A percentile compares a stretch with the other conserved stretches of the same genome.
phyloP scores from a whole-genome alignment of 2,113 vertebrate genomes.

The Mesembrinibis cayennensis region DNA sequence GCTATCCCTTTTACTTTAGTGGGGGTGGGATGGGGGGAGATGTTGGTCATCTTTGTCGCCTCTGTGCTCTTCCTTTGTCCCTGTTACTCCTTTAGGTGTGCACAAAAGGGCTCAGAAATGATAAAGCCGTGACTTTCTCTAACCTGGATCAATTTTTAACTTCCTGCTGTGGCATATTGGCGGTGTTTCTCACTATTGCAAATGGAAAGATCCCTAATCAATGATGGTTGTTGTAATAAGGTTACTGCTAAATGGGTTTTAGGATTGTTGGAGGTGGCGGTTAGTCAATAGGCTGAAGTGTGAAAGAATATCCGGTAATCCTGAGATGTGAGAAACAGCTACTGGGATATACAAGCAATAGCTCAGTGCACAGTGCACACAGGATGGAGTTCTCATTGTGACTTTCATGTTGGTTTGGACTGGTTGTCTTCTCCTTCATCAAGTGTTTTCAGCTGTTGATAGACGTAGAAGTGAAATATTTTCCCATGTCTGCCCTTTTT shows the following conservation, averaged over 20 bases:
- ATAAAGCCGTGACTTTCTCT: background rate
- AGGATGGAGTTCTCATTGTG: background rate
- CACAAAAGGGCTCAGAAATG: background rate
- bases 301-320: background rate
- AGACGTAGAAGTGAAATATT: background rate
- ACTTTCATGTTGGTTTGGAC: background rate
- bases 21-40: too few species aligned
- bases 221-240: background rate
- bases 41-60: background rate
- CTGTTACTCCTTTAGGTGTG: background rate
- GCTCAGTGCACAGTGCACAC: fast-evolving
- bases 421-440: background rate
- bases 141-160: background rate
- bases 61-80: background rate
- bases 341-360: background rate
- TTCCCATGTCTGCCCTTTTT: background rate
- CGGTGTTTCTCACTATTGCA: background rate
- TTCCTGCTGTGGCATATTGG: background rate
- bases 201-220: background rate
- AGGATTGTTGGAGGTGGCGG: background rate
- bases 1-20: background rate
- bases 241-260: background rate
- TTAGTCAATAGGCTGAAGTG: background rate
- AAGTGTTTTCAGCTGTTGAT: background rate
- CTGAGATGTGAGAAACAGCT: background rate